Evolutionary conservation across 92 coral and sea anemone species (phyloP).

Genomic region (Siderastrea siderea): DNA sequence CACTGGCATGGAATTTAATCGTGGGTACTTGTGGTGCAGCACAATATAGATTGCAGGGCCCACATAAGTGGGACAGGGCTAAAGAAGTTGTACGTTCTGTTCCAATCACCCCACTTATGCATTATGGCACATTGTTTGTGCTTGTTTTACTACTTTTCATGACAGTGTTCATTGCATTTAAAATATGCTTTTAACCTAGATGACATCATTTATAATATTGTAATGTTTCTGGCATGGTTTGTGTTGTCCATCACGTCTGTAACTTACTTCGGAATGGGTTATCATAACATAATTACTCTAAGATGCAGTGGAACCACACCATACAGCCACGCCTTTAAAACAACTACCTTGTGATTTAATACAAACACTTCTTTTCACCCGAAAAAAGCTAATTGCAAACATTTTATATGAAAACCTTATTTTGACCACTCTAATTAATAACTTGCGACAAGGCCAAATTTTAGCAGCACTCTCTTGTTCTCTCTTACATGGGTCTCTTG

Average conservation of each 20-base stretch:
- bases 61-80: slow-evolving; percentile 80
- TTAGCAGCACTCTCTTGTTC: too few species aligned
- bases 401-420: too few species aligned
- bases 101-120: slow-evolving; percentile 83
- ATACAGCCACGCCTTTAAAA: too few species aligned
- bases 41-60: slow-evolving; percentile 88
- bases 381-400: too few species aligned
- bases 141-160: slow-evolving; percentile 50
- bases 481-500: neutral
- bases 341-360: too few species aligned
- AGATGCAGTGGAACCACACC: too few species aligned
- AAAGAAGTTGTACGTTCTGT: slow-evolving; percentile 62
- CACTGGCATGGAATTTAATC: slow-evolving; percentile 74
- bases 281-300: too few species aligned
- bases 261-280: too few species aligned
- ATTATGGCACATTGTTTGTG: slow-evolving; percentile 58
- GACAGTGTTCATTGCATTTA: slow-evolving; percentile 20
- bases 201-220: neutral
- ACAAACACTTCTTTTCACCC: too few species aligned
- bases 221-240: neutral
- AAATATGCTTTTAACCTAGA: neutral
- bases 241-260: neutral
- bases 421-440: too few species aligned
- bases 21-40: slow-evolving; percentile 84
- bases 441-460: too few species aligned